Base-by-base conservation (phyloP, 2,888 invertebrate species). In the Operophtera brumata region DNA sequence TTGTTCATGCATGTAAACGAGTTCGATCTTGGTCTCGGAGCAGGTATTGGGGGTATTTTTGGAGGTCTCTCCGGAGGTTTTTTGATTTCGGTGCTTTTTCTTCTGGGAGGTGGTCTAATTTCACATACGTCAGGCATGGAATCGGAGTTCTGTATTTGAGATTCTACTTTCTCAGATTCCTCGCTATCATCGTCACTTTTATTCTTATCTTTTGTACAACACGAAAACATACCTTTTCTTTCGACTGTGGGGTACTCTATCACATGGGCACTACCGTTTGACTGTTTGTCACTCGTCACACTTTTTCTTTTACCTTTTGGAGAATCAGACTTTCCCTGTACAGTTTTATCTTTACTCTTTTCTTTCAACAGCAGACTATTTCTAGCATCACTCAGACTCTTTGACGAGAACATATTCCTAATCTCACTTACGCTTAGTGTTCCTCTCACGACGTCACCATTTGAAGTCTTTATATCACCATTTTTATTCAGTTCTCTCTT, bases 201-300 rank as follows among this genome's bases (percentile, higher is more conserved):
- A 70, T 81, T 91, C 79, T 83, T 90, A 66, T 91, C 90, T 81
- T 92, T 93, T 49, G 93, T 92, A 70, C 94, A 94, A 72, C 94
- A 94, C 2, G 94, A 94, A 74, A 94, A 94, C 76, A 94, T 92
- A 50, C 93, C 93, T 83, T 94, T 94, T 39, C 94, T 89, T 75
- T 94, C 94, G 4, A 94, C 92, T 0, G 94, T 94, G 0, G 94
- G 92, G 70, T 94, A 94, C 71, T 94, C 94, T 70, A 94, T 94
- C 35, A 94, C 89, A 65, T 93, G 92, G 11, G 86, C 82, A 43
- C 67, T 85, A 9, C 89, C 87, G 57, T 90, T 90, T 0, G 84
- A 66, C 39, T 86, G 86, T 59, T 86, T 90, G 2, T 90, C 90
- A 32, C 70, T 69, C 7, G 78, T 57, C 5, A 82, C 57, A 64